Evolutionary conservation across 2,888 invertebrate species (phyloP), one percentile per base, ranked within the genome.

Genomic region (Seira ritae): DNA sequence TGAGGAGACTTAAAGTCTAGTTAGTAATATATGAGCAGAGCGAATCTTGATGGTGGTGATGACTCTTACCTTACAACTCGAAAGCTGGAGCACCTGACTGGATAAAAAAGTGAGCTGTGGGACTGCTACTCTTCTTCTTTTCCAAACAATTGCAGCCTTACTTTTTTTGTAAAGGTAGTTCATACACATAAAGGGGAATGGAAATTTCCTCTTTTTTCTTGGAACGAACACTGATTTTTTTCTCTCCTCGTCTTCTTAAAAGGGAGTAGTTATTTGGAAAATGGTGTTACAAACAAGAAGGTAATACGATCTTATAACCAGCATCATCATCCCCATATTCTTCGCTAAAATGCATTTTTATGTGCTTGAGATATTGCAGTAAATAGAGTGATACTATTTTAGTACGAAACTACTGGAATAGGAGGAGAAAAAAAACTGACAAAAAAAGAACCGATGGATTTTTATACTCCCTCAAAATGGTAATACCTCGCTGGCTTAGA

Each of bases 221-320:
- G 55, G 17, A 17, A 15, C 17, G 12, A 55, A 22, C 62, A 20
- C 20, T 15, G 62, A 62, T 62, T 62, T 20, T 62, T 62, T 62
- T 20, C 62, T 20, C n/a, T 62, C 62, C 62, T 20, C 62, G 3
- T 62, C 2, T 62, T 62, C 20, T 62, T 62, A 8, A 62, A 12
- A 22, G 20, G 17, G 12, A 55, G 55, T 55, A 62, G 62, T 62
- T 62, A 20, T 62, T 62, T 62, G 3, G 1, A 20, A 12, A 62
- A 62, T 62, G 62, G 62, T n/a, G 62, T 22, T 62, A 62, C 19
- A 62, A 62, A 62, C 62, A 62, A 62, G 62, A 62, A 20, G 62
- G 62, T 20, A 62, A 62, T 62, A 20, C 50, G 17, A 62, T 62
- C 20, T 19, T 62, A 19, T n/a, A 50, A 50, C 50, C 50, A 62